Base-by-base conservation (phyloP, 1,140 invertebrate species). In the Macrosteles quadrilineatus region DNA sequence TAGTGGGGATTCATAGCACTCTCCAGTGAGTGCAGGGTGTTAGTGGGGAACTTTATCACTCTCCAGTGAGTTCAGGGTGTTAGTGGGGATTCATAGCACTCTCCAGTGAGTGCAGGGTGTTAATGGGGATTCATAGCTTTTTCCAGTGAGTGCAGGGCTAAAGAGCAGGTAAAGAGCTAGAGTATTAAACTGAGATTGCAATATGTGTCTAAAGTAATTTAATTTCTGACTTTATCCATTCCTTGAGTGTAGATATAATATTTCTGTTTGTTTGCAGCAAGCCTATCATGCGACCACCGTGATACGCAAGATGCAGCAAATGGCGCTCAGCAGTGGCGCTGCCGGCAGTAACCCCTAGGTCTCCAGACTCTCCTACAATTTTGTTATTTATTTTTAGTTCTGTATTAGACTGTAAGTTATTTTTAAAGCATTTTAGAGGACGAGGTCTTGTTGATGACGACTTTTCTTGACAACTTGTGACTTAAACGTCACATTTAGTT, bases 201-300 rank as follows among this genome's bases (percentile, higher is more conserved):
- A 11, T 43, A 43, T 11, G 9, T 43, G 36, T 43, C 9, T 43
- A 9, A 43, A 43, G 17, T 17, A 9, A 43, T 17, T 43, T 43
- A 43, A 11, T 43, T 43, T 9, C 9, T 43, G 36, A 17, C 9
- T 43, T 43, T 17, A 11, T 17, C 36, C 9, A 17, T 11, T 43
- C 9, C 36, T 43, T 43, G 36, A 43, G 9, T 43, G 17, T 43
- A 43, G 11, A 43, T 9, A 27, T 53, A 77, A 84, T 88, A 31
- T 80, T 79, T 75, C 79, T 68, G 78, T 77, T 74, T 81, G 77
- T 77, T 85, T 87, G 70, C 84, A 95, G 95, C 95, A 98, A 91
- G 97, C 97, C 1, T 98, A 97, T 83, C 94, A 98, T 82, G 97
- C 96, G 55, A 93, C 96, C 36, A 94, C 96, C 65, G 95, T 98